phyloP scores from a whole-genome alignment of 1,140 invertebrate species.

The Drosophila fuyamai region DNA sequence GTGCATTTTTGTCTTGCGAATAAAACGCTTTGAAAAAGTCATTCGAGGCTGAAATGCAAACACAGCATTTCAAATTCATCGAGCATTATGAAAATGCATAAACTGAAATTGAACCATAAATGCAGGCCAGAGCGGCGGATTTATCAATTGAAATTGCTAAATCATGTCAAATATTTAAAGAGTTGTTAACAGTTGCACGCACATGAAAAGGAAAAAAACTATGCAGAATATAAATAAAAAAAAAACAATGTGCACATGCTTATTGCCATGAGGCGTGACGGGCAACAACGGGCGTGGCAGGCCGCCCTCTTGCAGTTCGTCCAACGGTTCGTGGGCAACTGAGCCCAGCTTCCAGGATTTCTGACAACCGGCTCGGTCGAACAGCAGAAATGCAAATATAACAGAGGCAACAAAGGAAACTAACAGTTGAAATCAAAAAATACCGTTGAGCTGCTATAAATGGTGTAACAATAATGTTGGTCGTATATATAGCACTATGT shows the following conservation, averaged over 20 bases:
- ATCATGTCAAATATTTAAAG: slow-evolving; percentile 19
- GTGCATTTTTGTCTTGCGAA: slow-evolving; percentile 17
- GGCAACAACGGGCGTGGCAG: background rate
- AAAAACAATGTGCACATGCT: background rate
- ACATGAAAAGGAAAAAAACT: background rate
- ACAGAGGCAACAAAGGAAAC: background rate
- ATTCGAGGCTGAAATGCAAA: slow-evolving; percentile 6
- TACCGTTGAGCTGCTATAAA: background rate
- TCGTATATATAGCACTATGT: too few relatives aligned
- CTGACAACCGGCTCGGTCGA: slow-evolving; percentile 17
- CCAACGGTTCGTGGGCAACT: slow-evolving; percentile 6
- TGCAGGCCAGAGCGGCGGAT: background rate
- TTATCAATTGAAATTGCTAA: slow-evolving; percentile 9
- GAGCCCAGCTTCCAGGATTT: slow-evolving; percentile 1
- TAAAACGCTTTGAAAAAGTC: slow-evolving; percentile 2
- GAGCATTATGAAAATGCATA: slow-evolving; percentile 26
- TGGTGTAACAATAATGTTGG: too few relatives aligned
- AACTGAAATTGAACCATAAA: slow-evolving; percentile 4
- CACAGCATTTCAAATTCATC: slow-evolving; percentile 13
- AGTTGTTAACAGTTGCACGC: background rate
- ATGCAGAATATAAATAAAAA: background rate
- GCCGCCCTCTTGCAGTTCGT: background rate
- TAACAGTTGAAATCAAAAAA: slow-evolving; percentile 5
- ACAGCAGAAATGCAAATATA: slow-evolving; percentile 10
- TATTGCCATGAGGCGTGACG: background rate